Conservation (phyloP, 2,888 invertebrate genomes). For the Uropetala carovei region DNA sequence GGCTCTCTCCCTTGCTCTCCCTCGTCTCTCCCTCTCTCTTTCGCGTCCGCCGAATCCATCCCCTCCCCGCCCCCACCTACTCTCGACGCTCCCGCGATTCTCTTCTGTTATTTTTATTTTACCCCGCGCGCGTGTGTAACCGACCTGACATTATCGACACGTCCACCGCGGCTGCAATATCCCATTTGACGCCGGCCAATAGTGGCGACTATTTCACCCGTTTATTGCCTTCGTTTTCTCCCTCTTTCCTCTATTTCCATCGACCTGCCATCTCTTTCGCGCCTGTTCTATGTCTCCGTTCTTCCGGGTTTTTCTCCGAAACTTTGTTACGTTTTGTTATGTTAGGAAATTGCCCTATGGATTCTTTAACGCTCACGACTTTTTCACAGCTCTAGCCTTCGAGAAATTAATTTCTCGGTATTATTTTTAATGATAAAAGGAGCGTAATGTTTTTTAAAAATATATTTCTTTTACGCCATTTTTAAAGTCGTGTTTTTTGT, state of each 20-base stretch:
- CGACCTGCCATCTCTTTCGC: conserved; percentile 4
- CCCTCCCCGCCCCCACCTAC: conserved; percentile 4
- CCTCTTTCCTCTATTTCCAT: neutral
- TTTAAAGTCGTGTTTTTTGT: too few species aligned
- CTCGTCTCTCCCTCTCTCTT: neutral
- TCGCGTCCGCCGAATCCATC: neutral
- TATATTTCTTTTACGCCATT: too few species aligned
- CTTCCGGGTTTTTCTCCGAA: too few species aligned
- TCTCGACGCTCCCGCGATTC: neutral
- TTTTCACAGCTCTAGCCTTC: too few species aligned
- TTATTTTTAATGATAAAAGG: too few species aligned
- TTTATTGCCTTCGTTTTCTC: conserved; percentile 56
- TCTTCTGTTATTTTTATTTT: conserved; percentile 14
- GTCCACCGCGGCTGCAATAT: conserved; percentile 52
- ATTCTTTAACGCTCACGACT: too few species aligned
- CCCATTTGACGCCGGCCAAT: conserved; percentile 58
- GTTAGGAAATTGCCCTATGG: too few species aligned
- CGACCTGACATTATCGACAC: conserved; percentile 62
- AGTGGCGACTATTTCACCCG: conserved; percentile 42
- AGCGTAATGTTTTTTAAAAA: too few species aligned
- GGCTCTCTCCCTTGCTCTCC: neutral
- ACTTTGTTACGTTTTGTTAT: too few species aligned
- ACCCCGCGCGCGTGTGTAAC: conserved; percentile 36
- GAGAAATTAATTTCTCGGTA: too few species aligned
- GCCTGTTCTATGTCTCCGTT: conserved; percentile 32